phyloP scores from a whole-genome alignment of 2,888 invertebrate genomes.

The Pemphredon lugubris region DNA sequence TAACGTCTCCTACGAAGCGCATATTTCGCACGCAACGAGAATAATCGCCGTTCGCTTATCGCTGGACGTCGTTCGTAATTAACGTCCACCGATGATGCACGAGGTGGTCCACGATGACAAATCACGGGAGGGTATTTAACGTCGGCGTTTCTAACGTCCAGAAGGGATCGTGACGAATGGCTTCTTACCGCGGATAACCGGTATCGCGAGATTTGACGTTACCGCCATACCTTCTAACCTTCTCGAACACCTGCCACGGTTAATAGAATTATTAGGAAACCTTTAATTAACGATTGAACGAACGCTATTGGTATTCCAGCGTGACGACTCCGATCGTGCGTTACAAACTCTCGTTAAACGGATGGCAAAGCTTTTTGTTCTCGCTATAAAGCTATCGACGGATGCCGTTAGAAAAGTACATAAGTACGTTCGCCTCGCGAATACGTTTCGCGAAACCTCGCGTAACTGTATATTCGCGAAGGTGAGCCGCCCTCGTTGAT shows the following conservation, averaged over 20 bases:
- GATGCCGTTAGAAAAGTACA: too few species aligned
- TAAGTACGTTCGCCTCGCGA: too few species aligned
- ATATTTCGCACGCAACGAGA: conserved; percentile 13
- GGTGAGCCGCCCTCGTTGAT: too few species aligned
- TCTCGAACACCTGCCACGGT: background rate
- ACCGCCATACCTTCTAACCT: background rate
- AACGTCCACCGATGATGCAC: conserved; percentile 46
- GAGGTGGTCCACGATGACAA: conserved; percentile 44
- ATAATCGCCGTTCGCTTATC: conserved; percentile 22
- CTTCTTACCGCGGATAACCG: conserved; percentile 37
- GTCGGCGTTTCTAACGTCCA: conserved; percentile 21
- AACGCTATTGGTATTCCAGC: background rate
- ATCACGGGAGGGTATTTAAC: conserved; percentile 47
- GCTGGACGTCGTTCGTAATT: conserved; percentile 29
- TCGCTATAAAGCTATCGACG: too few species aligned
- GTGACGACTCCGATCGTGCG: conserved; percentile 5
- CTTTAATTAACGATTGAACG: conserved; percentile 7
- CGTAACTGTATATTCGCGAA: too few species aligned
- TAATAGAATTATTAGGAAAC: conserved; percentile 26
- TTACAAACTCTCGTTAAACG: background rate
- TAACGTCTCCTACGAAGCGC: too few species aligned
- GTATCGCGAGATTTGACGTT: conserved; percentile 40
- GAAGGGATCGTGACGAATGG: conserved; percentile 31
- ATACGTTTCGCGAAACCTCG: too few species aligned
- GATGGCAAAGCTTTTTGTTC: too few species aligned